Conservation (phyloP, 2,113 vertebrate species). For the Polyodon spathula region DNA sequence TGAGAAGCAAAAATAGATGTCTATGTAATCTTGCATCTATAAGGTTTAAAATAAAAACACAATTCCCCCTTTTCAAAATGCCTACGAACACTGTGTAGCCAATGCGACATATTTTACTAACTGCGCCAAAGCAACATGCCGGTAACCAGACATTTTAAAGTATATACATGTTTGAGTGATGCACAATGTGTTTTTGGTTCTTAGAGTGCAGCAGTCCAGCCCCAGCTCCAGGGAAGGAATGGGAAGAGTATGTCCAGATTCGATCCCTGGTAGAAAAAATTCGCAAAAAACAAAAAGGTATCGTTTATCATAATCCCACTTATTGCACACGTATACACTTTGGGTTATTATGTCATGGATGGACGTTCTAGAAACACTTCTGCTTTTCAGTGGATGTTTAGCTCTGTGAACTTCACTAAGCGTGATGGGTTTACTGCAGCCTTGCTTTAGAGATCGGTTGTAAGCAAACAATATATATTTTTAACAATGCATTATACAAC, state of each 20-base stretch:
- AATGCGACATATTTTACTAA: too few species aligned
- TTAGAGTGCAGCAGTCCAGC: slow-evolving; percentile 84
- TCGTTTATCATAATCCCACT: too few species aligned
- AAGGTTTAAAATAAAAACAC: too few species aligned
- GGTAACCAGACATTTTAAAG: too few species aligned
- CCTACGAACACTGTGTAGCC: too few species aligned
- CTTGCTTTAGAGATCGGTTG: neutral
- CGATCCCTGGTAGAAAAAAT: slow-evolving; percentile 87
- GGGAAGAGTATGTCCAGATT: slow-evolving; percentile 94
- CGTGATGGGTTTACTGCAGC: neutral
- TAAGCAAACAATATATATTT: neutral
- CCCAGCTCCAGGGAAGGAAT: slow-evolving; percentile 82
- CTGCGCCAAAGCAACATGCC: neutral
- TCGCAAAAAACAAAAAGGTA: slow-evolving; percentile 94
- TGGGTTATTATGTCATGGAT: neutral
- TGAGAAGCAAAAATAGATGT: too few species aligned
- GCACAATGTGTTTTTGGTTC: neutral
- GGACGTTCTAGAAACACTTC: neutral
- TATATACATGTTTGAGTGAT: neutral
- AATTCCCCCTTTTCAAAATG: too few species aligned
- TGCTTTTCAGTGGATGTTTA: neutral
- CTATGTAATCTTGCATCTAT: too few species aligned
- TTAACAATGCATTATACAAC: neutral
- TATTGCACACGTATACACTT: too few species aligned
- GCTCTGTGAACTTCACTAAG: neutral